Evolutionary conservation across 2,797 vertebrate species (phyloP), one percentile per base, ranked within the genome.

Genomic region (Hippopotamyrus pictus): DNA sequence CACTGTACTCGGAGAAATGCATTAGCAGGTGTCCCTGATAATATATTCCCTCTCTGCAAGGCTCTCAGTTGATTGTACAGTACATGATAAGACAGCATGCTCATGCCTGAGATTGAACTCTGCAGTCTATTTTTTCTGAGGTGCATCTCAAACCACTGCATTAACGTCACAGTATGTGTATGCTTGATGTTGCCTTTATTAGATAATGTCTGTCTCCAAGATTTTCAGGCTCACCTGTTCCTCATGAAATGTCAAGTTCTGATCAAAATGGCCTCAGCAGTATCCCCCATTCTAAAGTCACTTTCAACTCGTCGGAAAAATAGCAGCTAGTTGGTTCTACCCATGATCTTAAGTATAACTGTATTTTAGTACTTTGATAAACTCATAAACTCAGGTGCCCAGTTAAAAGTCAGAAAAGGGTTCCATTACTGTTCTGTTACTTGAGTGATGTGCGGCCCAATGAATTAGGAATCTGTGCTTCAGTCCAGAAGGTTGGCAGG

Each of bases 71-170:
- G 73, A 79, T 79, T 19, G 37, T 79, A 79, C 17, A 44, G 37
- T 79, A 79, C 17, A 44, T 79, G 73, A 79, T 79, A 79, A 41
- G 44, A 79, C 73, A 19, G 17, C 37, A 14, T 79, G 73, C 73
- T 79, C 73, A 79, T 79, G 33, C 73, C 73, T 44, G 5, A 79
- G 73, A 79, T 79, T 79, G 73, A 79, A 79, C 33, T 79, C 73
- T 79, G 73, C 73, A 44, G 73, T 79, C 37, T 41, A n/a, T 41
- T 17, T 76, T 19, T 41, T 79, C 73, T 17, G 6, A 79, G 37
- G 33, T 79, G 37, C 33, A 41, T 79, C 37, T 79, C 73, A 79
- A 44, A 44, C 37, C 73, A 79, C 17, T 79, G 73, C 73, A 79
- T 79, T 44, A 44, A n/a, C 73, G 0, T 79, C 73, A 37, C 29